phyloP scores from a whole-genome alignment of 2,113 vertebrate species.

The Micronycteris hirsuta region DNA sequence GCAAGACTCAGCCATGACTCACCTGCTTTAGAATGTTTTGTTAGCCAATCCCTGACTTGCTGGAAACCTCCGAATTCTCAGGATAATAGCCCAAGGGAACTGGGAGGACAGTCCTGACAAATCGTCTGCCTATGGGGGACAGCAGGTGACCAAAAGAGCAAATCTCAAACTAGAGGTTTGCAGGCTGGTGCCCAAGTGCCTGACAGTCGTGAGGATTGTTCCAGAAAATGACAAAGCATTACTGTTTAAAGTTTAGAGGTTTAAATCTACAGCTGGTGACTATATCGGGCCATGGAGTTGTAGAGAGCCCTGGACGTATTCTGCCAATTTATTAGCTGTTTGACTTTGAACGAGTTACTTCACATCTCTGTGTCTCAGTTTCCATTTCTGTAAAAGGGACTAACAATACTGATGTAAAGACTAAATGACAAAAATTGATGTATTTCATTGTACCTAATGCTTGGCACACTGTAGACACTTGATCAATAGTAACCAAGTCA shows the following conservation, averaged over 20 bases:
- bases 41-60: neutral
- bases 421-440: neutral
- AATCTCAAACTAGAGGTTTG: neutral
- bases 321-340: neutral
- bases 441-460: neutral
- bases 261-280: neutral
- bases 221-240: neutral
- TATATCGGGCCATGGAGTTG: neutral
- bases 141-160: neutral
- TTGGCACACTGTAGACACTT: neutral
- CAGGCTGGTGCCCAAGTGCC: too few relatives aligned
- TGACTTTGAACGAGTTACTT: neutral
- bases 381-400: neutral
- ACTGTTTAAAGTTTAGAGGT: neutral
- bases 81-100: neutral
- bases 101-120: neutral
- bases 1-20: constrained; percentile 1
- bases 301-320: neutral
- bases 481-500: neutral
- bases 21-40: constrained; percentile 31
- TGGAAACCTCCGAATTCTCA: neutral
- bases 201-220: neutral
- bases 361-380: neutral
- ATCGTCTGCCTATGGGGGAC: neutral
- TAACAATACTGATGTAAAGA: neutral